Evolutionary conservation across 2,113 vertebrate species (phyloP), one percentile per base, ranked within the genome.

Genomic region (Muntiacus muntjak): DNA sequence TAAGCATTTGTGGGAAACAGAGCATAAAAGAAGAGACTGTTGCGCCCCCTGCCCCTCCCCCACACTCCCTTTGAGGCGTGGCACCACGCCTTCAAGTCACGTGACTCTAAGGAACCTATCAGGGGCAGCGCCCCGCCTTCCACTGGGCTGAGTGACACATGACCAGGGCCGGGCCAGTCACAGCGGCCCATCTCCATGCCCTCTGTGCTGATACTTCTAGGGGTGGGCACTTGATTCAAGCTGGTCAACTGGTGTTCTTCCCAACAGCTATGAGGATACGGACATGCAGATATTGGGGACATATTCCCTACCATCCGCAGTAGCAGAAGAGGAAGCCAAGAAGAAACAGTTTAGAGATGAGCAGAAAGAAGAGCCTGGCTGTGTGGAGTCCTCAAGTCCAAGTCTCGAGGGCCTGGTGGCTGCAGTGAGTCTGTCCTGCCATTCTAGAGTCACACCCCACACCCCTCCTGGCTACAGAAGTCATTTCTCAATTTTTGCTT

Each of bases 171-270:
- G 25, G 57, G 91, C 52, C 76, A 36, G 6, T 95, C 78, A 74
- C 87, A 33, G 50, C 19, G 5, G 47, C 28, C 45, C 15, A 16
- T 54, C 25, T 91, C 45, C 21, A 10, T 4, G 7, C 28, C 19
- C 6, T 43, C 4, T 5, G 2, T n/a, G 30, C 40, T 21, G 45
- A 52, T n/a, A 23, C 21, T 30, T 81, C 71, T 55, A 40, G 15
- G 3, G 4, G 26, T 28, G 2, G 33, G 40, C 11, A 6, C 4
- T 3, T 19, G 45, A n/a, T 10, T 54, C n/a, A 47, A 3, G 0
- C 23, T 36, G 25, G 30, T 50, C 19, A 14, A 7, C 7, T 14
- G 40, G 40, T 14, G 7, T 52, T 47, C 36, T 64, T 81, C 30
- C 60, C 30, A 40, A 12, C 10, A 57, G 57, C 30, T 85, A 58